Evolutionary conservation across 2,797 vertebrate species (phyloP).

Genomic region (Lophura swinhoii): DNA sequence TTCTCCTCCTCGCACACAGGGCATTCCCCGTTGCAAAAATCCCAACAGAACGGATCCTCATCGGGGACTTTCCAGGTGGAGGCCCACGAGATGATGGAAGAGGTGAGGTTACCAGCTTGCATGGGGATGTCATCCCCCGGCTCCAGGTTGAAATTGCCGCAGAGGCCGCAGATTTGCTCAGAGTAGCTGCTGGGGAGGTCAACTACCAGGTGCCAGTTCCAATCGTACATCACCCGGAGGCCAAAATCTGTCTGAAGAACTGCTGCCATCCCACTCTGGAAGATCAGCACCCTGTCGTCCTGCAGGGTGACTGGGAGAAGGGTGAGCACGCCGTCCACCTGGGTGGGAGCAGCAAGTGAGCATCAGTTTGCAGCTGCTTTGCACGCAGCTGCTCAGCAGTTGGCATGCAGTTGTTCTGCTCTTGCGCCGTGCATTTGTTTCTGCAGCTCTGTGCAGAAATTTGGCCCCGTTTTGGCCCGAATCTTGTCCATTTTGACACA

Average conservation of each 20-base stretch:
- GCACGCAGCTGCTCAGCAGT: too few relatives aligned
- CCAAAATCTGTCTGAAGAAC: slow-evolving; percentile 82
- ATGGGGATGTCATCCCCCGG: slow-evolving; percentile 74
- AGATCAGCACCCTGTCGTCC: slow-evolving; percentile 65
- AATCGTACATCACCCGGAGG: slow-evolving; percentile 82
- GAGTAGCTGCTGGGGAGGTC: slow-evolving; percentile 83
- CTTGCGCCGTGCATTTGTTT: too few relatives aligned
- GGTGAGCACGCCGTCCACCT: slow-evolving; percentile 81
- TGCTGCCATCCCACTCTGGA: slow-evolving; percentile 68
- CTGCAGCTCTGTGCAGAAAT: too few relatives aligned
- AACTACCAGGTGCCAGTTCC: slow-evolving; percentile 78
- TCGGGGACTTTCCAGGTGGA: slow-evolving; percentile 75
- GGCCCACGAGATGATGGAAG: slow-evolving; percentile 76
- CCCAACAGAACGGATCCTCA: slow-evolving; percentile 76
- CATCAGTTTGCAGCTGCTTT: neutral
- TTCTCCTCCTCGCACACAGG: slow-evolving; percentile 69
- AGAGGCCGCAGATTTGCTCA: slow-evolving; percentile 82
- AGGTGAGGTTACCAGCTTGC: neutral
- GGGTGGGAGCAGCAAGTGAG: fast-evolving
- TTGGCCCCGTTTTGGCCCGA: too few relatives aligned
- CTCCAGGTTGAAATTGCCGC: slow-evolving; percentile 87
- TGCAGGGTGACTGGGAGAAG: slow-evolving; percentile 79
- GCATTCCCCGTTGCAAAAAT: slow-evolving; percentile 78
- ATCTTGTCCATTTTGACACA: too few relatives aligned
- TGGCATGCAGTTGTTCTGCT: too few relatives aligned